Evolutionary conservation across 2,888 invertebrate species (phyloP), one percentile per base, ranked within the genome.

Genomic region (Platycheirus albimanus): DNA sequence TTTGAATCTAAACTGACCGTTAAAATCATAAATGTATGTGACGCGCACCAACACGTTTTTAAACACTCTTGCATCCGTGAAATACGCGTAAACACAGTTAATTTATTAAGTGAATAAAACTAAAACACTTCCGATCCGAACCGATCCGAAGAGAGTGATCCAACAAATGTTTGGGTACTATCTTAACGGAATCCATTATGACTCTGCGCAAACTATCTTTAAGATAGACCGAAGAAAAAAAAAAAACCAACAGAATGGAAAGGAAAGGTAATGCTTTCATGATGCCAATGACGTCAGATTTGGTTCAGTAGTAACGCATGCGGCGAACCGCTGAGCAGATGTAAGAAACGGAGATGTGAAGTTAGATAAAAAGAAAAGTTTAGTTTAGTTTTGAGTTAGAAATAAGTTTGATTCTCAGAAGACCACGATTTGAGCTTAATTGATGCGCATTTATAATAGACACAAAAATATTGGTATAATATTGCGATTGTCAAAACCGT

Each of bases 181-280:
- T 30, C 28, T 58, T 80, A 63, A 89, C 88, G 87, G 81, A 85
- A 88, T 87, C 77, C 87, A 85, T 84, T 88, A 88, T 66, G 87
- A 87, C 88, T 89, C 86, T 85, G 87, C 88, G 49, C 24, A 87
- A 71, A 88, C 88, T 88, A 63, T n/a, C n/a, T n/a, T n/a, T n/a
- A n/a, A n/a, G n/a, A n/a, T n/a, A n/a, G n/a, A n/a, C n/a, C n/a
- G n/a, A n/a, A n/a, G n/a, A n/a, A n/a, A 85, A 86, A 84, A 58
- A 66, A 70, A 71, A 24, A 80, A 56, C 63, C 56, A 64, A 30
- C 49, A 58, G 36, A 80, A 66, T 76, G 70, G 56, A 75, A 71
- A 80, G 63, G 61, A 70, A 70, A 80, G 56, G 17, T 45, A 61
- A 66, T 47, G 66, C 75, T 81, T 76, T 76, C 76, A 66, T 81